Percentiles rank a stretch among this genome's conserved stretches.
Conservation (phyloP, 2,797 vertebrate species). For the Vipera latastei region DNA sequence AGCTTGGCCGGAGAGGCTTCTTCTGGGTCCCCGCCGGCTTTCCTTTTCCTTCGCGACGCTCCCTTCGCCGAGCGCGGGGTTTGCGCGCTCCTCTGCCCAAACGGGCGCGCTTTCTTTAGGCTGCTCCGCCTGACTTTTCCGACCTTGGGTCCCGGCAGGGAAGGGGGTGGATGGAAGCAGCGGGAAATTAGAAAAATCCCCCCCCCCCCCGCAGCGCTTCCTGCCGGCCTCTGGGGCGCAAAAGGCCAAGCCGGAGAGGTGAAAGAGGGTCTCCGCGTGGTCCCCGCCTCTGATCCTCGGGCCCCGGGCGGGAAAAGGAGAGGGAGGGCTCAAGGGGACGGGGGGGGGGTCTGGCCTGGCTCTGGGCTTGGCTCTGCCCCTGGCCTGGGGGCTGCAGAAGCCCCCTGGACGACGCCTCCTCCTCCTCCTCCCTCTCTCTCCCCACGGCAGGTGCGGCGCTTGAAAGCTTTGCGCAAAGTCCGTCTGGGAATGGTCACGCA, state of each 20-base stretch:
- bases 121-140: too few relatives aligned
- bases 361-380: too few relatives aligned
- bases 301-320: neutral
- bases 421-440: neutral
- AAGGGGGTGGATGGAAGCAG: neutral
- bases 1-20: too few relatives aligned
- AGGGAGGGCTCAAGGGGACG: accelerated
- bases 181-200: neutral
- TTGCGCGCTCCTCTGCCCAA: too few relatives aligned
- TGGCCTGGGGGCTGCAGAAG: neutral
- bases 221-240: neutral
- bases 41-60: too few relatives aligned
- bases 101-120: too few relatives aligned
- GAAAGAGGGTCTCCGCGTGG: too few relatives aligned
- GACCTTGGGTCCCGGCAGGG: too few relatives aligned
- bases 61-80: too few relatives aligned
- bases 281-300: neutral
- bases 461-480: neutral
- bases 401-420: neutral
- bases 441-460: too few relatives aligned
- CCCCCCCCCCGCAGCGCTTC: neutral
- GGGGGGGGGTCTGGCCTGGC: neutral
- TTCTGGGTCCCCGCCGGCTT: too few relatives aligned
- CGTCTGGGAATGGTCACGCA: too few relatives aligned
- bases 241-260: neutral